Evolutionary conservation across 1,140 invertebrate species (phyloP), one percentile per base, ranked within the genome.

Genomic region (Phenacoccus solenopsis): DNA sequence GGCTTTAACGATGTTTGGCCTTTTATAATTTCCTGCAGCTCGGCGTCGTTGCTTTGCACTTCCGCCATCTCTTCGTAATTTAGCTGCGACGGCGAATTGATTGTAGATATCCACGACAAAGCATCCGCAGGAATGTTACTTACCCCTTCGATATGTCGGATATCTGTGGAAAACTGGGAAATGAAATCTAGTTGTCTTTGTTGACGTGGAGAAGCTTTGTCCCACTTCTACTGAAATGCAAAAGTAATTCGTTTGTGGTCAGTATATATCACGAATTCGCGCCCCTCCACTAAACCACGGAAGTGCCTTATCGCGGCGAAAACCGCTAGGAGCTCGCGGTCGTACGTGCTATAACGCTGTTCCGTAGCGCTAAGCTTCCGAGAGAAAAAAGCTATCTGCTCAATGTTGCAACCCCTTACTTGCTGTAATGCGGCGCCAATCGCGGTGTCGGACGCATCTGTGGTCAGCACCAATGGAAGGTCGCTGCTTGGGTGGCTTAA

Each of bases 301-400:
- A 75, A 83, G 67, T 79, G 76, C 69, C 78, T 74, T 0, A 81
- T 73, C 1, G 75, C 75, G 9, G 72, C 57, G 71, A 81, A 83
- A 24, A 80, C 77, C 0, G 79, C 82, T 1, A 82, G 69, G 0
- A 83, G 72, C 73, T 84, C 81, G 5, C 79, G 69, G 70, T 81
- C 80, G 73, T 79, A 82, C 0, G 78, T 24, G 75, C 75, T 59
- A 69, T 32, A 21, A 30, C 32, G 1, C 67, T 20, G 35, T 73
- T 72, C 4, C 27, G 25, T 12, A 72, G 75, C 75, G 76, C 77
- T 1, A 12, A 28, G 13, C 77, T 74, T 25, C 38, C 28, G 35
- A 13, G 24, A 56, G 71, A 74, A 68, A 72, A 73, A 64, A 71
- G 74, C 72, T 25, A 74, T 73, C 35, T 28, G 72, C 0, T 72